Conservation (phyloP, 2,113 vertebrate species). For the Empidonax traillii region DNA sequence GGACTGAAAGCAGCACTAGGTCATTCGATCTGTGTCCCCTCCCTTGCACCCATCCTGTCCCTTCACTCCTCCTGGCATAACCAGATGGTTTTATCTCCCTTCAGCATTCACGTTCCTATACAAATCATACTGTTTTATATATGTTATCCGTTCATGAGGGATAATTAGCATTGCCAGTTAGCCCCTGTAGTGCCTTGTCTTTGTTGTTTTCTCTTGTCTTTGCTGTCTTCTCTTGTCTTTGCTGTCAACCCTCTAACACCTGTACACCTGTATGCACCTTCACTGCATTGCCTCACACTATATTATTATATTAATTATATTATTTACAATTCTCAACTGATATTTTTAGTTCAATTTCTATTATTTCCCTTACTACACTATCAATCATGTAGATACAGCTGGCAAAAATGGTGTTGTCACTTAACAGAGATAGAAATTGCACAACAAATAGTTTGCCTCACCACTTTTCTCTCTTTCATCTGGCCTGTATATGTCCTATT, state of each 20-base stretch:
- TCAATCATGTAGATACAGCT: neutral
- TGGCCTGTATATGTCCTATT: neutral
- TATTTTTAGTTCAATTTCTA: neutral
- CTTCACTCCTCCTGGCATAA: accelerated
- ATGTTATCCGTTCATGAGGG: neutral
- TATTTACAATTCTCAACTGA: neutral
- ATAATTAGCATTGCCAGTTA: neutral
- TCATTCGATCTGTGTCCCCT: neutral
- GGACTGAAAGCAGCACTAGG: neutral
- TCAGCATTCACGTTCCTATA: neutral
- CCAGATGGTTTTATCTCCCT: neutral
- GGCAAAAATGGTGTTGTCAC: neutral
- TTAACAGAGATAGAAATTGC: neutral
- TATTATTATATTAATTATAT: no score
- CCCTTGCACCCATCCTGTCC: neutral
- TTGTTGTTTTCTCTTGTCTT: neutral
- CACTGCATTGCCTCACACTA: no score
- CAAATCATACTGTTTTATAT: neutral
- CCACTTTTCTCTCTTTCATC: neutral
- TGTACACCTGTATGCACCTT: neutral
- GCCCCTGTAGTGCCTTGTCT: neutral
- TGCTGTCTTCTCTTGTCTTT: neutral
- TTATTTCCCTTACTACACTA: neutral
- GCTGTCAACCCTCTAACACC: neutral
- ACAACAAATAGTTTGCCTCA: neutral